Evolutionary conservation across 2,888 invertebrate genomes (phyloP), one percentile per base, ranked within the genome.

Genomic region (Plagodis pulveraria): DNA sequence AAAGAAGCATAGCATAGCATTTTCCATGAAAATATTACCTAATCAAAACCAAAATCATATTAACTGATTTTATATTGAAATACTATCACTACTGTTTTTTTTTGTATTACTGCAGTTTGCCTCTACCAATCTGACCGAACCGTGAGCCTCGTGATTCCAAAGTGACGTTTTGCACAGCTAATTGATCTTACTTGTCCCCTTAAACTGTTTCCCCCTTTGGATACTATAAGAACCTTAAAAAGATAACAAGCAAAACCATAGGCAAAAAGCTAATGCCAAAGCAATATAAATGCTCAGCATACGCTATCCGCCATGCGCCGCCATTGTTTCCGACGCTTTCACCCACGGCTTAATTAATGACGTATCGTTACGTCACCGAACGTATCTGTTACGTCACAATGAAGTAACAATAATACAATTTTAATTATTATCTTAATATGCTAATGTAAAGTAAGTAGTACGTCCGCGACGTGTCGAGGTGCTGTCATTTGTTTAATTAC

Each of bases 271-370:
- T 36, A 49, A 11, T 7, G 22, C 5, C 8, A n/a, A 32, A 1
- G 48, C 32, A 35, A 48, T 47, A 47, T 38, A 7, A 9, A 50
- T 34, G 36, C 10, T 54, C 47, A 41, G 42, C 34, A 12, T 45
- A 36, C 12, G 42, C 42, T 12, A 42, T 40, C 36, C 10, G 34
- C 36, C 10, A 22, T 22, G 12, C 22, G 50, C 36, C 32, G 38
- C 11, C 46, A 54, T 59, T 55, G 58, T 59, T 59, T 59, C 54
- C 54, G 55, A 9, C 59, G 59, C 59, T 59, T 59, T 59, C 59
- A 44, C 55, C 42, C 35, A 34, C 35, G 50, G 11, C 36, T 38
- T 50, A 54, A 50, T 50, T 32, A 54, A 34, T 54, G 54, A 59
- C 54, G 50, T 54, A n/a, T 2, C 32, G 41, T 58, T 58, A 54